phyloP scores from a whole-genome alignment of 2,888 invertebrate species.

The Brachyptera risi region DNA sequence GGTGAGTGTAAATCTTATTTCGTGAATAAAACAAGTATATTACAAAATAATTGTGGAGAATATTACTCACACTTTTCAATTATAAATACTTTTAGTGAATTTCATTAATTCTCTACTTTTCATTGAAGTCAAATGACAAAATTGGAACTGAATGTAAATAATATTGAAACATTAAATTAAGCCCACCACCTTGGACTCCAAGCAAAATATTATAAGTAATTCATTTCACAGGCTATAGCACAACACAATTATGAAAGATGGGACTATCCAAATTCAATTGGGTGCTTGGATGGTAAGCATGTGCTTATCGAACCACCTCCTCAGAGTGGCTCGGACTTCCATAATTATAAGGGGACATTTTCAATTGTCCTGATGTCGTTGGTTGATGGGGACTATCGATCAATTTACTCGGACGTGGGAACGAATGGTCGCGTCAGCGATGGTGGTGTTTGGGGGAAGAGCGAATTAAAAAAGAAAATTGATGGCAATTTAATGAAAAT shows the following conservation, averaged over 20 bases:
- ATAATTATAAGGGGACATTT: background rate
- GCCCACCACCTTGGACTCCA: no score
- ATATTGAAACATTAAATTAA: no score
- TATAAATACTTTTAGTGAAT: no score
- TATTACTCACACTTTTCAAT: no score
- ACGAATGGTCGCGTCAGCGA: no score
- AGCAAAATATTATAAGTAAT: background rate
- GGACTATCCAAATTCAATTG: no score
- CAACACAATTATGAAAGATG: background rate
- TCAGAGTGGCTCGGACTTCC: background rate
- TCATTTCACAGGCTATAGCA: background rate
- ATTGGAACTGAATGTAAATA: no score
- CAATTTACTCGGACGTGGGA: background rate
- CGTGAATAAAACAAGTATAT: no score
- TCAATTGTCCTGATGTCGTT: background rate
- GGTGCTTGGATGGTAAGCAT: background rate
- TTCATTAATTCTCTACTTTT: no score
- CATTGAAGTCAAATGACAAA: no score
- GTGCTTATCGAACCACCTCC: background rate
- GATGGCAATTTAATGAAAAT: background rate
- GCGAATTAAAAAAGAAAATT: background rate
- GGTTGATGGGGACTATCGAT: background rate
- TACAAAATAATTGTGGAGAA: no score
- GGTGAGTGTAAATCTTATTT: background rate
- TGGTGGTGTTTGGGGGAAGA: background rate